A percentile compares a stretch with the other conserved stretches of the same genome.
These are phyloP conservation scores for Anseranas semipalmata DNA, from an alignment of 2,113 vertebrate genomes.

Conservation along the genomic window DNA sequence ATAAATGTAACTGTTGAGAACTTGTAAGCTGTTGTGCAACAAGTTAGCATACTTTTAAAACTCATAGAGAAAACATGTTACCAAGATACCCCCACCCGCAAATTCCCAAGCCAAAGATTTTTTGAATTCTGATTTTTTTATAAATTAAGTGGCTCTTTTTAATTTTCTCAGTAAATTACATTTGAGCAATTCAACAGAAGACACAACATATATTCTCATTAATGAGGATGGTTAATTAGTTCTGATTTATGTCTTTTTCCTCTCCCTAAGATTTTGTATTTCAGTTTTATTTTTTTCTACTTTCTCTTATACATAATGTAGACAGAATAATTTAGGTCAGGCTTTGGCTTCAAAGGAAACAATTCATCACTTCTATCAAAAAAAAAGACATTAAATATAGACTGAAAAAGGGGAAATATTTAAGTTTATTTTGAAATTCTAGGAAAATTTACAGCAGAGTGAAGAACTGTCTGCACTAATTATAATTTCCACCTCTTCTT, in stretches of 20 bases:
- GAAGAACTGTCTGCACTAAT: background rate
- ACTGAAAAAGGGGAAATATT: background rate
- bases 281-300: background rate
- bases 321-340: slow-evolving; percentile 42
- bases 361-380: slow-evolving; percentile 25
- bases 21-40: slow-evolving; percentile 62
- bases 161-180: slow-evolving; percentile 18
- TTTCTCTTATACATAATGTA: slow-evolving; percentile 15
- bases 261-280: background rate
- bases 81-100: background rate
- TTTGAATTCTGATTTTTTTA: background rate
- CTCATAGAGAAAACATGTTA: slow-evolving; percentile 12
- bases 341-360: slow-evolving; percentile 15
- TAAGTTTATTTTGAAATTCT: slow-evolving; percentile 29
- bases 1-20: slow-evolving; percentile 44
- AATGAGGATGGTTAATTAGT: slow-evolving; percentile 22
- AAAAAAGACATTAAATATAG: background rate
- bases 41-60: slow-evolving; percentile 40
- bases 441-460: background rate
- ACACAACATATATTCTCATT: slow-evolving; percentile 11
- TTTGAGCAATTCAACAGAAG: slow-evolving; percentile 19
- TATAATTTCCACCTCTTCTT: background rate
- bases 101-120: background rate
- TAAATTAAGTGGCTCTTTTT: background rate
- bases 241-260: slow-evolving; percentile 35